A percentile compares a stretch with the other conserved stretches of the same genome.
Conservation (phyloP, 2,888 invertebrate species). For the Aleiodes alternator region DNA sequence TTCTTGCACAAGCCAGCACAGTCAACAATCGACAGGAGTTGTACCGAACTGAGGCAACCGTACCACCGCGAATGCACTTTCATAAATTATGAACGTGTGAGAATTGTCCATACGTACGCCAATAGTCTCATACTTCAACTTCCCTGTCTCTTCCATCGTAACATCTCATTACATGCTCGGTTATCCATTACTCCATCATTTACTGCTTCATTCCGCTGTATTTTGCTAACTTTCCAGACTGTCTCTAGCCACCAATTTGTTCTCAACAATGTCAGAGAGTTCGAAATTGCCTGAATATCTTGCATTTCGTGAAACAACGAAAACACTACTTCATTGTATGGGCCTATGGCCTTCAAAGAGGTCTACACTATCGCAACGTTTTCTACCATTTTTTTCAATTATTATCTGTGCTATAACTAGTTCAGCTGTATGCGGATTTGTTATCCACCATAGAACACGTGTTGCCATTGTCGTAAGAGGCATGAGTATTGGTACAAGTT, state of each 20-base stretch:
- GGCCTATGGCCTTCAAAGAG: conserved; percentile 35
- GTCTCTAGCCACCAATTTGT: neutral
- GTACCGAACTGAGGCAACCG: too few relatives aligned
- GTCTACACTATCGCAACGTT: conserved; percentile 1
- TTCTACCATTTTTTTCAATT: conserved; percentile 11
- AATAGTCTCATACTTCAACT: neutral
- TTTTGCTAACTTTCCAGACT: neutral
- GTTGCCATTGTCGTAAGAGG: too few relatives aligned
- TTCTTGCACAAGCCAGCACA: too few relatives aligned
- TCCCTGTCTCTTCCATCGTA: neutral
- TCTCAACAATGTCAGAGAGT: neutral
- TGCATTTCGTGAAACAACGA: conserved; percentile 12
- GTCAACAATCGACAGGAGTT: too few relatives aligned
- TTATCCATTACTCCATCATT: neutral
- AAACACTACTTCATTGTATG: conserved; percentile 4
- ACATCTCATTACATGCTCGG: neutral
- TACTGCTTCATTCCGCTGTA: neutral
- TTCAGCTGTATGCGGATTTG: neutral
- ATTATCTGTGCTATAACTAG: neutral
- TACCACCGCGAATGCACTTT: neutral
- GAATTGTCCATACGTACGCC: conserved; percentile 17
- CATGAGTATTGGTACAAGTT: neutral
- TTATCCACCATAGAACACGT: neutral
- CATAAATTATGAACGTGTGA: neutral
- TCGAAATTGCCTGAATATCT: conserved; percentile 25